A percentile compares a stretch with the other conserved stretches of the same genome.
These are phyloP conservation scores for Scelioninae gen. 2 DNA, from an alignment of 2,888 invertebrate genomes.

Conservation along the genomic window DNA sequence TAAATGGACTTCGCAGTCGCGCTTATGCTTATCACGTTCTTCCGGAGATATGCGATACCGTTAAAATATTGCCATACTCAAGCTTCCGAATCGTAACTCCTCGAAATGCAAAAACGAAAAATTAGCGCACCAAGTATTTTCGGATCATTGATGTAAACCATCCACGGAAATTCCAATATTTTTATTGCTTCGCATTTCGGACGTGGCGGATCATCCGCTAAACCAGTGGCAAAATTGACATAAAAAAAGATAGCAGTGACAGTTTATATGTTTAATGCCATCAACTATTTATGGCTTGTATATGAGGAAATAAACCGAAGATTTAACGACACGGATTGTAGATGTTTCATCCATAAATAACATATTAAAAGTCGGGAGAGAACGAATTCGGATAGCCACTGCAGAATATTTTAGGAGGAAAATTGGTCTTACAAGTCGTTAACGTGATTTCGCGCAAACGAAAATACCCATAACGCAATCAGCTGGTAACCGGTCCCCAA, in stretches of 20 bases:
- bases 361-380: not conserved
- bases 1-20: slow-evolving; percentile 39
- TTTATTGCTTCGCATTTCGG: slow-evolving; percentile 12
- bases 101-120: not conserved
- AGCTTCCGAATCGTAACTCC: slow-evolving; percentile 13
- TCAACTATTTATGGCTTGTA: not conserved
- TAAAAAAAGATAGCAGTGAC: not conserved
- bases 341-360: not conserved
- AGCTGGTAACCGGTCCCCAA: slow-evolving; percentile 25
- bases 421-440: slow-evolving; percentile 44
- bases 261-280: slow-evolving; percentile 6
- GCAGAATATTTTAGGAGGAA: slow-evolving; percentile 8
- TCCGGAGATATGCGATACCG: slow-evolving; percentile 24
- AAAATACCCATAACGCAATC: slow-evolving; percentile 47
- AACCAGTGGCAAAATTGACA: slow-evolving; percentile 1
- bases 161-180: slow-evolving; percentile 13
- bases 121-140: slow-evolving; percentile 25
- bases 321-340: not conserved
- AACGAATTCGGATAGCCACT: not conserved
- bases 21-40: slow-evolving; percentile 25
- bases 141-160: not conserved
- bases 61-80: slow-evolving; percentile 17
- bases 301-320: not conserved
- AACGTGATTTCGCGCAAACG: slow-evolving; percentile 37
- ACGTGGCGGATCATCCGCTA: not conserved